Base-by-base conservation (phyloP, 2,888 invertebrate species). In the Tyria jacobaeae region DNA sequence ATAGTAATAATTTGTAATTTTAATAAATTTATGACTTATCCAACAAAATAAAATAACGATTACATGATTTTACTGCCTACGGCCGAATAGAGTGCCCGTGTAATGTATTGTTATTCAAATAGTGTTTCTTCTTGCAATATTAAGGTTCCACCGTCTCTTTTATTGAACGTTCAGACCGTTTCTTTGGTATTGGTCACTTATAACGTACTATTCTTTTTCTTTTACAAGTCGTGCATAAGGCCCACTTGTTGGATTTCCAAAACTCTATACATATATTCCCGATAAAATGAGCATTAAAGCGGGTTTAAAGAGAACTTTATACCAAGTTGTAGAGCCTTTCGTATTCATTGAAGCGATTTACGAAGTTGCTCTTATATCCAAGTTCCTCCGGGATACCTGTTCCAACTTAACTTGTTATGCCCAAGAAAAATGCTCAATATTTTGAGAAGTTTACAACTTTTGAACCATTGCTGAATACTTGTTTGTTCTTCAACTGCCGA, bases 311-410 rank as follows among this genome's bases (percentile, higher is more conserved):
- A 67, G 82, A 87, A 88, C 80, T 88, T 85, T 80, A 73, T 71
- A 55, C 64, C 57, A 78, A 86, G 79, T 83, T 82, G 75, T 73
- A 2, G 76, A 84, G 73, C 79, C 70, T 78, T 88, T 81, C 85
- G 85, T 86, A 88, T 84, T 86, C 83, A 82, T 79, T 83, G 79
- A 79, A 85, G 83, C 86, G 86, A 84, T 86, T 89, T 82, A 80
- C 80, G 75, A 87, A 89, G 88, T 88, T 87, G 82, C 84, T 86
- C 83, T 82, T 80, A 79, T 60, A 74, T 71, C 66, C 67, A 75
- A 85, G 76, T 82, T 83, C 72, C 78, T 78, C 76, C 60, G 78
- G 81, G 70, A 73, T 86, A 81, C 82, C 83, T 82, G 79, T 74
- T 60, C 62, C 25, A 76, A 78, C 76, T 84, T 72, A 61, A 74